phyloP scores from a whole-genome alignment of 2,797 vertebrate genomes.

The Characodon lateralis region DNA sequence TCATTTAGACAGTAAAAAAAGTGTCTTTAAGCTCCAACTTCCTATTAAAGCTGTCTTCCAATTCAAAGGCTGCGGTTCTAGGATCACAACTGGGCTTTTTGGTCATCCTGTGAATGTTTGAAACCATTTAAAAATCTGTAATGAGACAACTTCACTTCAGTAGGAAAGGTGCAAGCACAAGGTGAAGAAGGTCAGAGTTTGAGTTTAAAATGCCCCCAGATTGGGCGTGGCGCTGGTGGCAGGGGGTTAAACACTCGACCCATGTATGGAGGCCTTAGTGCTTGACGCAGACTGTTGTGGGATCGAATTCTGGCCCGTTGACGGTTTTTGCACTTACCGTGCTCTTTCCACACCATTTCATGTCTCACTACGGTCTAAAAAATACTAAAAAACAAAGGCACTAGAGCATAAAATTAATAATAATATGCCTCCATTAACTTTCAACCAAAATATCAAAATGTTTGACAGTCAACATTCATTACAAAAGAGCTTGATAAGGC shows the following conservation, averaged over 20 bases:
- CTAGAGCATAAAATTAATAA: too few species aligned
- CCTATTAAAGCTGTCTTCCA: too few species aligned
- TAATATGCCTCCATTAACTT: not conserved
- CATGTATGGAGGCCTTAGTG: too few species aligned
- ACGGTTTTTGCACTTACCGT: too few species aligned
- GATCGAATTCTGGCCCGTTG: too few species aligned
- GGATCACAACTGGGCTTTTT: not conserved
- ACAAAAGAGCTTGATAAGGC: not conserved
- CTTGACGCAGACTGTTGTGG: too few species aligned
- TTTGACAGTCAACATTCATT: not conserved
- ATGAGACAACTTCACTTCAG: not conserved
- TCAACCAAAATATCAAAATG: not conserved
- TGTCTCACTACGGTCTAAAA: too few species aligned
- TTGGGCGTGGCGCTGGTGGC: too few species aligned
- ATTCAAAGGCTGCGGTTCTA: too few species aligned
- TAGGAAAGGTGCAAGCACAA: not conserved
- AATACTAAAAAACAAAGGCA: too few species aligned
- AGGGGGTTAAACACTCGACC: too few species aligned
- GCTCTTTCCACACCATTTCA: too few species aligned
- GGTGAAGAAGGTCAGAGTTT: not conserved
- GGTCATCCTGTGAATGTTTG: not conserved
- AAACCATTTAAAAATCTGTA: not conserved
- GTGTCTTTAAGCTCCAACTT: not conserved
- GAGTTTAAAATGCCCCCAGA: not conserved
- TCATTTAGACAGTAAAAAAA: not conserved